phyloP scores from a whole-genome alignment of 2,888 invertebrate species.

The Trichopria drosophilae region DNA sequence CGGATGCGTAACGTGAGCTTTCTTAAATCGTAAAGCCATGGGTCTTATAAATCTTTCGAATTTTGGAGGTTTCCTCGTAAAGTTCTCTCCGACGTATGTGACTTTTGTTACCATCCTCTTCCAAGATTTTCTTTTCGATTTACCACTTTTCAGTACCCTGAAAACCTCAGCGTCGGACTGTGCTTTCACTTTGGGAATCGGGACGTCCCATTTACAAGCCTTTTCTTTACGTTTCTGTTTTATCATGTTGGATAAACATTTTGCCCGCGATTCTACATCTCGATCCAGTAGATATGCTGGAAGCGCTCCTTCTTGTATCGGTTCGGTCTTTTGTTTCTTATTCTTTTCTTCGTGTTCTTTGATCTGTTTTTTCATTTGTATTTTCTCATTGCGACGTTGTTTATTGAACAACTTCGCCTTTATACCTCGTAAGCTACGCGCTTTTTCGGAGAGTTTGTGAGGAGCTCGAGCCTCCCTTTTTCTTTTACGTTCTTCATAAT shows the following conservation, averaged over 20 bases:
- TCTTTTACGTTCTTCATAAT: constrained; percentile 95
- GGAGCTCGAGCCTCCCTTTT: constrained; percentile 95
- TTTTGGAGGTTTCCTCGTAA: constrained; percentile 98
- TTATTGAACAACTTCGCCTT: constrained; percentile 98
- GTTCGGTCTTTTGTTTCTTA: constrained; percentile 78
- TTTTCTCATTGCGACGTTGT: constrained; percentile 94
- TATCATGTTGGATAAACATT: constrained; percentile 97
- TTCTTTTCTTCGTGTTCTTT: constrained; percentile 96
- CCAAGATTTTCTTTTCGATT: constrained; percentile 94
- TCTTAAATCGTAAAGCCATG: constrained; percentile 94
- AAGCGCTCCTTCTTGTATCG: constrained; percentile 86
- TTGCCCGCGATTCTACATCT: constrained; percentile 90
- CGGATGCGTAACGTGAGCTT: constrained; percentile 99
- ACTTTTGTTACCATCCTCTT: constrained; percentile 99
- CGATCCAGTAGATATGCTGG: constrained; percentile 97
- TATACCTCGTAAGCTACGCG: constrained; percentile 88
- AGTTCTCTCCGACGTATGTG: constrained; percentile 95
- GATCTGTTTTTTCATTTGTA: constrained; percentile 98
- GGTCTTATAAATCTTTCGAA: constrained; percentile 98
- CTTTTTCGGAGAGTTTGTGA: constrained; percentile 87
- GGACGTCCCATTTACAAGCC: constrained; percentile 99
- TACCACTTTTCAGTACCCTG: constrained; percentile 88
- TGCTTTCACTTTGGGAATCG: constrained; percentile 96
- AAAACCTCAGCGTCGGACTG: constrained; percentile 97
- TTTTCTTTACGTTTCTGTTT: constrained; percentile 99